Evolutionary conservation across 2,888 invertebrate genomes (phyloP).

Genomic region (Diaperis boleti): DNA sequence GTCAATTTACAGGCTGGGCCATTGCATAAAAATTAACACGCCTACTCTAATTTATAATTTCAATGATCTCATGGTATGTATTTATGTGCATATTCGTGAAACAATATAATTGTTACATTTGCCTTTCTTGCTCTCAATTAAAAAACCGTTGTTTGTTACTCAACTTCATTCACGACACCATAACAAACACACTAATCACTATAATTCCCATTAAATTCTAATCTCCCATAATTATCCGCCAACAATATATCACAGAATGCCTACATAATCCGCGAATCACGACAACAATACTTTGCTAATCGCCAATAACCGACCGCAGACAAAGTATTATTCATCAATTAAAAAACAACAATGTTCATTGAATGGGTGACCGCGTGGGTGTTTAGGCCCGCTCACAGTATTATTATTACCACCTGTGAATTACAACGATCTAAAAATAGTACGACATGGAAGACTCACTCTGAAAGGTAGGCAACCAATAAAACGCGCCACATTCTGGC

Average conservation of each 20-base stretch:
- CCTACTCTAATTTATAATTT: too few relatives aligned
- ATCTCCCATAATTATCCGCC: background rate
- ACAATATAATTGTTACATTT: too few relatives aligned
- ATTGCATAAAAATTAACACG: too few relatives aligned
- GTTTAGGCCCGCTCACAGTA: background rate
- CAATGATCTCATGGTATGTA: too few relatives aligned
- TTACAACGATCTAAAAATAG: background rate
- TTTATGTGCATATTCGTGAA: too few relatives aligned
- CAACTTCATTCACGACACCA: background rate
- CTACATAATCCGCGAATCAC: background rate
- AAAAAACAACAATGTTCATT: background rate
- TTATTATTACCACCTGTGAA: background rate
- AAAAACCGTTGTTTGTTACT: too few relatives aligned
- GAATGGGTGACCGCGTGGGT: conserved; percentile 1
- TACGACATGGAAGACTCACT: background rate
- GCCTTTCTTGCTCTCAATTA: too few relatives aligned
- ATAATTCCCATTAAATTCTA: conserved; percentile 1
- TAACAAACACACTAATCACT: background rate
- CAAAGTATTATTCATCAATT: background rate
- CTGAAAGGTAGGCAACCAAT: background rate
- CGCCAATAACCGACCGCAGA: background rate
- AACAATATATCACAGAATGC: conserved; percentile 5
- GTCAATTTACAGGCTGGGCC: too few relatives aligned
- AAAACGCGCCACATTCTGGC: background rate
- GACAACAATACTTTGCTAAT: background rate